Conservation (phyloP, 2,888 invertebrate species). For the Eugnorisma glareosa region DNA sequence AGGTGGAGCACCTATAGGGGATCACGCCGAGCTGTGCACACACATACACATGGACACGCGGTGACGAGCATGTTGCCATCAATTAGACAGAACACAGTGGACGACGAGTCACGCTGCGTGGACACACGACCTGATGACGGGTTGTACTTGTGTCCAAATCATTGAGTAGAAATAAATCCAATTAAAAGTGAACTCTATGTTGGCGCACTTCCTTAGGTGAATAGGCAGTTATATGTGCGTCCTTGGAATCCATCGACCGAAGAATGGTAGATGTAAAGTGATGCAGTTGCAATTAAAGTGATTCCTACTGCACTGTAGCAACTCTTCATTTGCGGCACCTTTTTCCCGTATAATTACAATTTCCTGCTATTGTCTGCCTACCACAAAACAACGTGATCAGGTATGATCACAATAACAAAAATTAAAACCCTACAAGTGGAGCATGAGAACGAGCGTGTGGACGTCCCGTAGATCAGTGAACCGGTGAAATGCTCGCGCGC, state of each 20-base stretch:
- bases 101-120: not conserved
- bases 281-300: too few relatives aligned
- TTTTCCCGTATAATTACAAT: not conserved
- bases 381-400: not conserved
- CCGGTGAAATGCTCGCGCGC: slow-evolving; percentile 48
- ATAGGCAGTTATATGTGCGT: not conserved
- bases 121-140: not conserved
- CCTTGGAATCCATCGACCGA: not conserved
- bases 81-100: not conserved
- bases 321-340: not conserved
- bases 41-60: not conserved
- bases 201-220: not conserved
- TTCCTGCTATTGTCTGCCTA: not conserved
- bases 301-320: too few relatives aligned
- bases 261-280: not conserved
- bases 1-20: not conserved
- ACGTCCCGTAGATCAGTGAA: slow-evolving; percentile 47
- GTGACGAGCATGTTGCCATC: not conserved
- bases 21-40: slow-evolving; percentile 7
- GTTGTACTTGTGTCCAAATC: not conserved
- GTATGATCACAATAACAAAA: slow-evolving; percentile 8
- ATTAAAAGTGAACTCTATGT: not conserved
- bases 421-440: slow-evolving; percentile 18
- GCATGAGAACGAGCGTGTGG: slow-evolving; percentile 28
- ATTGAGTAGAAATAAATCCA: not conserved